Percentiles rank a stretch among this genome's conserved stretches.
Evolutionary conservation across 2,797 vertebrate genomes (phyloP).

Genomic region (Phalanger gymnotis): DNA sequence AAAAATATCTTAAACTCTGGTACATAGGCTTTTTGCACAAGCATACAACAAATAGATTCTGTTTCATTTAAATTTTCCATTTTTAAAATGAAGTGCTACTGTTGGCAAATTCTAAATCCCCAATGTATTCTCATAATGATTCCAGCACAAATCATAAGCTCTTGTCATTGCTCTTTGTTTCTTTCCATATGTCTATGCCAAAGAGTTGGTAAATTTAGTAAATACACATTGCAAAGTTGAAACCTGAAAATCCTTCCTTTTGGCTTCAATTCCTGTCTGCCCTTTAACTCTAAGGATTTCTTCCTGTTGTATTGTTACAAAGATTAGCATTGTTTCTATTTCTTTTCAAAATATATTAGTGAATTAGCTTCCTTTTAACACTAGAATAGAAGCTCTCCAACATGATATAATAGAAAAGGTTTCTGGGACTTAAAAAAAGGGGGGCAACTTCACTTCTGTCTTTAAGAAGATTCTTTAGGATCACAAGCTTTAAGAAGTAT

Average conservation of each 20-base stretch:
- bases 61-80: conserved; percentile 18
- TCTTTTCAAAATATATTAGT: background rate
- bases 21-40: background rate
- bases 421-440: conserved; percentile 46
- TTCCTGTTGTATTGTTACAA: conserved; percentile 27
- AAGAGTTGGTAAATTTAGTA: background rate
- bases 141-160: conserved; percentile 28
- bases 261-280: background rate
- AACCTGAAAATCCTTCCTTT: background rate
- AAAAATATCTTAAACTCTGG: conserved; percentile 38
- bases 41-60: conserved; percentile 22
- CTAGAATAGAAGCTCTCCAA: background rate
- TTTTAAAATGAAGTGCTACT: conserved; percentile 62
- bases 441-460: conserved; percentile 30
- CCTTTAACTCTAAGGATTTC: conserved; percentile 34
- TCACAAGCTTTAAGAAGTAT: conserved; percentile 14
- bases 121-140: conserved; percentile 35
- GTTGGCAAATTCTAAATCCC: conserved; percentile 36
- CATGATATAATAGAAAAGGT: background rate
- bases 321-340: background rate
- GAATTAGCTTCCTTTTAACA: background rate
- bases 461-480: conserved; percentile 21
- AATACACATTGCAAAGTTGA: background rate
- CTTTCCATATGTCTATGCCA: conserved; percentile 10
- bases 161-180: conserved; percentile 16